Base-by-base conservation (phyloP, 2,113 vertebrate species). In the Sporophila hypoxantha region DNA sequence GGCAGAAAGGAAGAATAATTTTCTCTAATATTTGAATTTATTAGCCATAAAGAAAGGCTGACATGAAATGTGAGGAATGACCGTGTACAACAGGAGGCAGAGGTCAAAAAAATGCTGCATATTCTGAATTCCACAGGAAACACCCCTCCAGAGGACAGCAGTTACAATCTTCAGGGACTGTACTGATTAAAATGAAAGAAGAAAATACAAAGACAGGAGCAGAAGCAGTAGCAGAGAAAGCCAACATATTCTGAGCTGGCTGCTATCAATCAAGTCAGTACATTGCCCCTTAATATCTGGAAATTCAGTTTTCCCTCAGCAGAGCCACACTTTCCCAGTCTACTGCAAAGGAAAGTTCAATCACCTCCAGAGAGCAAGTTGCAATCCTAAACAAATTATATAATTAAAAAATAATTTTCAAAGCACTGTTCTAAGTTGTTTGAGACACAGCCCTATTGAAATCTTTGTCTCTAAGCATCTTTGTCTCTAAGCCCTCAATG, bases 81-180 rank as follows among this genome's bases (percentile, higher is more conserved):
- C 56, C 11, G 1, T 65, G 41, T 83, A 49, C 20, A 83, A 71
- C 1, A 2, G 46, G 36, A 91, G 32, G 37, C 60, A 92, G 62
- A 71, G 74, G 62, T 86, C 82, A 87, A 81, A 71, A 49, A 88
- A 94, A 85, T 76, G 47, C 23, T 71, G 34, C 76, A 71, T 92
- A 47, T 62, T 88, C 82, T 61, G 39, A 86, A 93, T 94, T 91
- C 69, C 74, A 73, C 9, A 66, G 59, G 73, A 87, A 90, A 57
- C 61, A 53, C 16, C 18, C 9, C 29, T 67, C 61, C 52, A 69
- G 82, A 85, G 37, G 42, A 89, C 8, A 77, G 16, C 29, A 60
- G 34, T 65, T 53, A 12, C 34, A 69, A 55, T 26, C 26, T 75
- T 68, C 66, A 68, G 62, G 55, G 82, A 52, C 47, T 44, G 19